These are phyloP conservation scores for Dendrolimus houi DNA, from an alignment of 2,888 invertebrate genomes.

Conservation along the genomic window DNA sequence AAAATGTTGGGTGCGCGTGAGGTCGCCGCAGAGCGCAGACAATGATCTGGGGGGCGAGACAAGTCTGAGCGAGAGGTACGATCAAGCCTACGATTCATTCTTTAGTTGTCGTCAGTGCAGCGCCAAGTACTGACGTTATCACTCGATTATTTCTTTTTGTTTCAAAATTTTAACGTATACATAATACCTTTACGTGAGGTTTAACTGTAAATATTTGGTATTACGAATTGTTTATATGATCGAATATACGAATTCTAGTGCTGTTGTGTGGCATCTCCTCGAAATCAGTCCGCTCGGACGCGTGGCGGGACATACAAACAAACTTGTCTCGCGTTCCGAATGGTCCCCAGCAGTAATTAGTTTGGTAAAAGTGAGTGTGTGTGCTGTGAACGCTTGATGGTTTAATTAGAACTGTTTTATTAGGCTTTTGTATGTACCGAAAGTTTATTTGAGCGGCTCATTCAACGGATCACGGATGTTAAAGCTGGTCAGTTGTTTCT, in stretches of 20 bases:
- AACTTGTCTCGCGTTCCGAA: slow-evolving; percentile 59
- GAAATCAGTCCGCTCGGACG: slow-evolving; percentile 26
- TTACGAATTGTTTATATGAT: slow-evolving; percentile 36
- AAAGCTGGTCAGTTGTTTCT: slow-evolving; percentile 59
- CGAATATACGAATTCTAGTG: slow-evolving; percentile 54
- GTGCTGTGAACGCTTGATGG: slow-evolving; percentile 61
- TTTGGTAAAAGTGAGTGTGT: slow-evolving; percentile 72
- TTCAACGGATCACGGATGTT: slow-evolving; percentile 51
- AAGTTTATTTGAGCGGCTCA: slow-evolving; percentile 31
- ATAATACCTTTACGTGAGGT: slow-evolving; percentile 33
- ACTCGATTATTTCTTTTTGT: slow-evolving; percentile 25
- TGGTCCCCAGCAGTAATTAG: slow-evolving; percentile 62
- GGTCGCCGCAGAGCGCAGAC: slow-evolving; percentile 37
- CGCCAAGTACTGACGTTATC: slow-evolving; percentile 46
- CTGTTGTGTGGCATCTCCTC: slow-evolving; percentile 23
- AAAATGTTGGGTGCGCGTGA: slow-evolving; percentile 40
- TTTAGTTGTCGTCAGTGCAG: slow-evolving; percentile 60
- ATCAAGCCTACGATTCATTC: slow-evolving; percentile 44
- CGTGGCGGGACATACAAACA: slow-evolving; percentile 61
- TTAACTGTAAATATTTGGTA: slow-evolving; percentile 36
- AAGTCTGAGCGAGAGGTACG: slow-evolving; percentile 48
- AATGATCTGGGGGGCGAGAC: slow-evolving; percentile 28
- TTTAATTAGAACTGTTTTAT: slow-evolving; percentile 60
- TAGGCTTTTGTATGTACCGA: slow-evolving; percentile 44
- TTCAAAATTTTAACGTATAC: slow-evolving; percentile 33